These are phyloP conservation scores for Malurus cyaneus DNA, from an alignment of 2,113 vertebrate genomes.

Conservation along the genomic window DNA sequence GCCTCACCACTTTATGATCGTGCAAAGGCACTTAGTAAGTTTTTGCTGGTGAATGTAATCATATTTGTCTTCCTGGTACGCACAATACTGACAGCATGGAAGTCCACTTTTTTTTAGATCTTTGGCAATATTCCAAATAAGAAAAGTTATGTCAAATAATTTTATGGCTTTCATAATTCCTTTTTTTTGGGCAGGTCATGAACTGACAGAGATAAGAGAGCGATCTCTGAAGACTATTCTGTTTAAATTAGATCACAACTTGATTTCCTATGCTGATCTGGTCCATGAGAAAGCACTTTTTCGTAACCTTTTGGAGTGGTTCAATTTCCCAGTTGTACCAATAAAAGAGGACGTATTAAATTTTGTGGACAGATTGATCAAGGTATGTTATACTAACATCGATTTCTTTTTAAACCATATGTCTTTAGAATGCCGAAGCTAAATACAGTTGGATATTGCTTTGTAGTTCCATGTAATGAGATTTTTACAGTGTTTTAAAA, in stretches of 20 bases:
- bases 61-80: neutral
- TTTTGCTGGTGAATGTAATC: neutral
- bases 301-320: constrained; percentile 87
- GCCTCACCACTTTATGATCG: neutral
- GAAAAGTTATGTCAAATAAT: neutral
- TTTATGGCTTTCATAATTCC: neutral
- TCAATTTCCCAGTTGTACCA: constrained; percentile 89
- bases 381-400: constrained; percentile 72
- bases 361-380: constrained; percentile 80
- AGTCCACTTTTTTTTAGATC: rapidly evolving
- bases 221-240: constrained; percentile 85
- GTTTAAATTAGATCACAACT: constrained; percentile 84
- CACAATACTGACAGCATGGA: neutral
- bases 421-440: neutral
- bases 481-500: neutral
- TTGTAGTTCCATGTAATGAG: neutral
- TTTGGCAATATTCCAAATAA: neutral
- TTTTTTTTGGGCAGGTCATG: constrained; percentile 78
- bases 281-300: constrained; percentile 85
- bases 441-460: neutral
- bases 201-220: constrained; percentile 88
- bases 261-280: constrained; percentile 81
- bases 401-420: neutral
- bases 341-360: constrained; percentile 84
- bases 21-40: neutral